phyloP scores from a whole-genome alignment of 1,140 invertebrate genomes.

The Ceratina japonica region DNA sequence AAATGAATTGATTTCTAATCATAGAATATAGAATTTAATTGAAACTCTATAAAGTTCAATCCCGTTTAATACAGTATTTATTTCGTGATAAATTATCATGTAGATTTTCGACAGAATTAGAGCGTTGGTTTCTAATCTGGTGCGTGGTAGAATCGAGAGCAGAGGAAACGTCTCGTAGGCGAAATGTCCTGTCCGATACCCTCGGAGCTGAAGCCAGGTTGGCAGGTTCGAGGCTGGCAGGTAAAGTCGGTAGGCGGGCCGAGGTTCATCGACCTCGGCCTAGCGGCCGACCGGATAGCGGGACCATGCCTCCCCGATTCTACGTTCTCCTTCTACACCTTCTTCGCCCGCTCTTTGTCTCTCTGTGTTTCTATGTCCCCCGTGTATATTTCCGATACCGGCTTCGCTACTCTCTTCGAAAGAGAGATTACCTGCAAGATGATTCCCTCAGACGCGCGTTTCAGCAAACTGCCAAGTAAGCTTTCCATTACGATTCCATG shows the following conservation, averaged over 20 bases:
- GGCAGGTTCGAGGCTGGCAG: slow-evolving; percentile 68
- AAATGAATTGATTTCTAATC: too few species aligned
- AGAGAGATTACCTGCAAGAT: too few species aligned
- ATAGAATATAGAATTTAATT: too few species aligned
- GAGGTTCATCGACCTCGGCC: slow-evolving; percentile 76
- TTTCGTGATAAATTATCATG: too few species aligned
- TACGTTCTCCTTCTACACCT: slow-evolving; percentile 32
- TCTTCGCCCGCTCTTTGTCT: background rate
- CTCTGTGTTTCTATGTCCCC: slow-evolving; percentile 31
- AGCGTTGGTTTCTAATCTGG: too few species aligned
- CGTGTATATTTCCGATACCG: slow-evolving; percentile 9
- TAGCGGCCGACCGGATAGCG: slow-evolving; percentile 78
- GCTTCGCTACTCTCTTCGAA: background rate
- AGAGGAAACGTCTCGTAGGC: slow-evolving; percentile 27
- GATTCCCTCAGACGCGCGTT: too few species aligned
- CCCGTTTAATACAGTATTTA: too few species aligned
- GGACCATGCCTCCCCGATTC: slow-evolving; percentile 71
- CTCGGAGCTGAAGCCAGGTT: slow-evolving; percentile 25
- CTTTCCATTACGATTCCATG: too few species aligned
- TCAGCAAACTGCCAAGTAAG: too few species aligned
- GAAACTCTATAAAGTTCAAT: too few species aligned
- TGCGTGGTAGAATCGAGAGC: too few species aligned
- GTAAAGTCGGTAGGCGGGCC: slow-evolving; percentile 76
- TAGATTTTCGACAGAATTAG: too few species aligned
- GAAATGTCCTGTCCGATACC: slow-evolving; percentile 35